A percentile compares a stretch with the other conserved stretches of the same genome.
phyloP scores from a whole-genome alignment of 2,888 invertebrate genomes.

The Anthophora plumipes region DNA sequence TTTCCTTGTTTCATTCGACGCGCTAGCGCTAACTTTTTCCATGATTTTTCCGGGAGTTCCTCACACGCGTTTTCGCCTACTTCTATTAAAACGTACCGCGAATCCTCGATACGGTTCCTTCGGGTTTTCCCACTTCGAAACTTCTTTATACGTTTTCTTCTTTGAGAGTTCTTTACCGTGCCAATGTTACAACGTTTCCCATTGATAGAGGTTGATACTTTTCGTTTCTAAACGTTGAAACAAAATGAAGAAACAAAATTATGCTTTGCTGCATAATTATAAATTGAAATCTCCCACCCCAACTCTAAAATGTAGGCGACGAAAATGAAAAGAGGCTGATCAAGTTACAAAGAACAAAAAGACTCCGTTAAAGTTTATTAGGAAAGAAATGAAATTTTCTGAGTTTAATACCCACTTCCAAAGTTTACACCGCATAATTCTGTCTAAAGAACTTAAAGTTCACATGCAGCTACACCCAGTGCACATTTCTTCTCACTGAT shows the following conservation, averaged over 20 bases:
- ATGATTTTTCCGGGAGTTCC: constrained; percentile 56
- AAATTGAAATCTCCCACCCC: constrained; percentile 15
- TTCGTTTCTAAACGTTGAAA: neutral
- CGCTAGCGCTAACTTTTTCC: constrained; percentile 47
- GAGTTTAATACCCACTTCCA: constrained; percentile 53
- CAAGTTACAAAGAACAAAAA: constrained; percentile 50
- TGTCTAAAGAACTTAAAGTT: constrained; percentile 51
- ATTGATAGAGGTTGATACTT: too few relatives aligned
- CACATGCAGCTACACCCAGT: constrained; percentile 44
- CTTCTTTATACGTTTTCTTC: constrained; percentile 73
- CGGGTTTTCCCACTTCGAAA: constrained; percentile 68
- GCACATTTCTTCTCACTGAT: constrained; percentile 31
- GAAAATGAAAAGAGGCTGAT: constrained; percentile 1
- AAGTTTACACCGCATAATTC: constrained; percentile 63
- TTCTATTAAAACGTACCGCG: constrained; percentile 67
- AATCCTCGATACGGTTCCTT: constrained; percentile 67
- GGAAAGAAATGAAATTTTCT: constrained; percentile 61
- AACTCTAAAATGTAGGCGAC: neutral
- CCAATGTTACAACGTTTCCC: constrained; percentile 63
- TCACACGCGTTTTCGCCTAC: constrained; percentile 66
- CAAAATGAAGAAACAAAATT: neutral
- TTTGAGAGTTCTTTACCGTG: constrained; percentile 65
- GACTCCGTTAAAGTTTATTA: constrained; percentile 48
- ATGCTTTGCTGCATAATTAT: neutral
- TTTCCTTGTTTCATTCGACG: constrained; percentile 57